Evolutionary conservation across 2,797 vertebrate species (phyloP), one percentile per base, ranked within the genome.

Genomic region (Emys orbicularis): DNA sequence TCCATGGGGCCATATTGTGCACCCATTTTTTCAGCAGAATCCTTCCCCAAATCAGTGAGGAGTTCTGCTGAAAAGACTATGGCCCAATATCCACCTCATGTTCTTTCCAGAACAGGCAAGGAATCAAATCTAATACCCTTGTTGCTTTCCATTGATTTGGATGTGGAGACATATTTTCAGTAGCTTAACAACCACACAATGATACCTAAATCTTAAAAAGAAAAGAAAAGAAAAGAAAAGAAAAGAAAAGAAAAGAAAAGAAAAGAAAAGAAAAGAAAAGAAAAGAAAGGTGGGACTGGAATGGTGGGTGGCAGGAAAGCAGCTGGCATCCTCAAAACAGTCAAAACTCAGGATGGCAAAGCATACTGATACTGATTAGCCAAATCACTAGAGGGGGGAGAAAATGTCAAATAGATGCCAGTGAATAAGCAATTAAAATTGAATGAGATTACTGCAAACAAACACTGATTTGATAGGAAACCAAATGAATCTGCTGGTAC

Each of bases 151-250:
- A 95, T 95, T 68, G 15, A 93, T 97, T 92, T 97, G 96, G 86
- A 97, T 97, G 96, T 96, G 88, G 97, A 96, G 97, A 96, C 89
- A 93, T 68, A 91, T 97, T n/a, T 96, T 96, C 93, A 95, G 5
- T 29, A 97, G 94, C 88, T 96, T 94, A 89, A 82, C 92, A 95
- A 94, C 95, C 96, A 96, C 96, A 96, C 74, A 97, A 92, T 95
- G 96, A 96, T 84, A 84, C 92, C 84, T 90, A 95, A 97, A 97
- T 98, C 95, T 81, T 97, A n/a, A n/a, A n/a, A n/a, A 90, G 37
- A 95, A 94, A 88, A 91, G 84, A 44, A 44, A 44, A 44, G 41
- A 44, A 44, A 44, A 44, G 41, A 44, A 44, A 44, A 44, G 44
- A 44, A 44, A 44, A 44, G 44, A 44, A 44, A 44, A 44, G 44